Evolutionary conservation across 2,888 invertebrate species (phyloP), one percentile per base, ranked within the genome.

Genomic region (Timema podura): DNA sequence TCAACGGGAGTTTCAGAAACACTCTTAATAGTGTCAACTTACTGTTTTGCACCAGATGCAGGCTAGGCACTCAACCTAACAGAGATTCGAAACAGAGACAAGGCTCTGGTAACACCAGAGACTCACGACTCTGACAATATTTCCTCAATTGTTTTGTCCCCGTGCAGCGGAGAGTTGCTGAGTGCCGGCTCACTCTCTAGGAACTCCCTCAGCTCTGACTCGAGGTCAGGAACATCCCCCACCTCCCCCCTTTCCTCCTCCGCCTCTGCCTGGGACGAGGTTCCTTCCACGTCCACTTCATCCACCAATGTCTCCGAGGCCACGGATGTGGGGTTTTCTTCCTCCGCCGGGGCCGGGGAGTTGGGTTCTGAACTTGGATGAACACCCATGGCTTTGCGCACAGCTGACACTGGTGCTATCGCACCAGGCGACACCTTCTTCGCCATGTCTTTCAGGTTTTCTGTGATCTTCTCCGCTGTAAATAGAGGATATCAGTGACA

Each of bases 321-420:
- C 48, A 66, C 75, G 30, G 80, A 49, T 46, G 54, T 11, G 9
- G 65, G 48, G 48, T 69, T 65, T 65, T 76, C 76, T 70, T 76
- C 75, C 64, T 74, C 73, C 8, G 54, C 57, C 8, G 61, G 47
- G 13, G 64, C 30, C 30, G 67, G 67, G 44, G 70, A 15, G 45
- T 16, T 45, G n/a, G 64, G 69, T n/a, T 49, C 30, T 10, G 61
- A 64, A 6, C 54, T 13, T 46, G 72, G 72, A 64, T 67, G n/a
- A 78, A 91, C 87, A 57, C 92, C 92, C 89, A 93, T 89, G n/a
- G 92, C 92, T 75, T 85, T 85, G 51, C 92, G 83, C 46, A 93
- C 79, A 7, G 89, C 88, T 67, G 85, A 83, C 0, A 88, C 84
- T 48, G 90, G 87, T 15, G 88, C 89, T 30, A 93, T 86, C 61